Evolutionary conservation across 2,113 vertebrate genomes (phyloP).

Genomic region (Hippocampus zosterae): DNA sequence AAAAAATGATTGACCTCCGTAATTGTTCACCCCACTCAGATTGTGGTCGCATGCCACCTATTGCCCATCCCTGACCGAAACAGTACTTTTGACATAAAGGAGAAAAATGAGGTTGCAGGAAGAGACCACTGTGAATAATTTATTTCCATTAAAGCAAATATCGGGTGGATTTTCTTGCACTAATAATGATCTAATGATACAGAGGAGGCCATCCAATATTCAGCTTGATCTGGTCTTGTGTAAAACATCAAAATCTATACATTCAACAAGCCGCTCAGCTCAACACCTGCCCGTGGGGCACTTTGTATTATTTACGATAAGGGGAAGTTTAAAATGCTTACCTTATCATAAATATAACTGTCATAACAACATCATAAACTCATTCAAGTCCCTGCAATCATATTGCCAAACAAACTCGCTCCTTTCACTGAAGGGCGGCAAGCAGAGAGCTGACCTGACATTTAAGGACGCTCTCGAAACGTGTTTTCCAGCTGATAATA

Average conservation of each 20-base stretch:
- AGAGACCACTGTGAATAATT: background rate
- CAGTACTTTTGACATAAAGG: too few species aligned
- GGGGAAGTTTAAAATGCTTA: background rate
- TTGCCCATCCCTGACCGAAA: too few species aligned
- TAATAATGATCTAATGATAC: conserved; percentile 51
- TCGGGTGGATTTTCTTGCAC: conserved; percentile 26
- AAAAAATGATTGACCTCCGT: too few species aligned
- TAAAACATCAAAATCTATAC: conserved; percentile 33
- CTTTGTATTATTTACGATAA: conserved; percentile 23
- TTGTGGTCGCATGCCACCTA: too few species aligned
- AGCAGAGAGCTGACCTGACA: conserved; percentile 50
- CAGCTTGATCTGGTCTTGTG: conserved; percentile 40
- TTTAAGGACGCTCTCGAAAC: conserved; percentile 37
- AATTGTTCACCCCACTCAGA: too few species aligned
- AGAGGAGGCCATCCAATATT: conserved; percentile 50
- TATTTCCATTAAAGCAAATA: conserved; percentile 15
- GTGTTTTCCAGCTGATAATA: conserved; percentile 26
- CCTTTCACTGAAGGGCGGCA: conserved; percentile 50
- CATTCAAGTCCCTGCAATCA: conserved; percentile 28
- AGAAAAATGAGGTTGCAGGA: background rate
- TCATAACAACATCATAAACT: conserved; percentile 1
- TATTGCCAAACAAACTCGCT: conserved; percentile 45
- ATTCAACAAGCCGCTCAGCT: conserved; percentile 45
- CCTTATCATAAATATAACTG: background rate
- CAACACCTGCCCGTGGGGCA: conserved; percentile 33